Evolutionary conservation across 1,140 invertebrate genomes (phyloP).

Genomic region (Drosophila hydei): DNA sequence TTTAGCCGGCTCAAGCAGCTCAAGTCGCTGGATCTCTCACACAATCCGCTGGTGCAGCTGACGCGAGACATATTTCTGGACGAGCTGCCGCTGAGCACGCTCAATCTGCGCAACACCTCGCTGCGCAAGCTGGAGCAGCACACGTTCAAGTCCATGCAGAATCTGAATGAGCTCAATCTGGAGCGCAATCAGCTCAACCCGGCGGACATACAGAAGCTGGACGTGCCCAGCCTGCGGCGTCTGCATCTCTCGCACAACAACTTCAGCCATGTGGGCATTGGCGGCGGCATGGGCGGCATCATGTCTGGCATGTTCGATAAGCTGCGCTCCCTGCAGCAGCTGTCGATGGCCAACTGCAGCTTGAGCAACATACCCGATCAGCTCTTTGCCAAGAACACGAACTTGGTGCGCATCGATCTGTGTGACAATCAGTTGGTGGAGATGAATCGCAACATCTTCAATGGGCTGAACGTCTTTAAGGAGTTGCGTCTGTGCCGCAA

Average conservation of each 20-base stretch:
- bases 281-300: slow-evolving; percentile 50
- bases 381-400: slow-evolving; percentile 90
- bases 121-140: slow-evolving; percentile 86
- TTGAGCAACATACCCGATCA: slow-evolving; percentile 88
- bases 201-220: slow-evolving; percentile 87
- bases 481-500: slow-evolving; percentile 91
- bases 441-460: slow-evolving; percentile 88
- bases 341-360: slow-evolving; percentile 88
- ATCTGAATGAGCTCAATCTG: slow-evolving; percentile 89
- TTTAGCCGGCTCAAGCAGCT: slow-evolving; percentile 87
- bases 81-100: slow-evolving; percentile 86
- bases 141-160: slow-evolving; percentile 87
- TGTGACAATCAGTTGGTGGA: slow-evolving; percentile 88
- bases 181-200: slow-evolving; percentile 89
- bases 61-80: slow-evolving; percentile 87
- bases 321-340: slow-evolving; percentile 89
- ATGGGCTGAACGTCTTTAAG: slow-evolving; percentile 88
- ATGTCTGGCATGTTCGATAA: slow-evolving; percentile 87
- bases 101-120: slow-evolving; percentile 85
- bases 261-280: slow-evolving; percentile 88
- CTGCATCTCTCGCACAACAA: slow-evolving; percentile 91
- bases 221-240: slow-evolving; percentile 89
- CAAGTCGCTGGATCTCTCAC: slow-evolving; percentile 87
- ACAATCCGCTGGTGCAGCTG: slow-evolving; percentile 87
- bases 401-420: slow-evolving; percentile 89